Evolutionary conservation across 2,113 vertebrate genomes (phyloP).

Genomic region (Silurus asotus): DNA sequence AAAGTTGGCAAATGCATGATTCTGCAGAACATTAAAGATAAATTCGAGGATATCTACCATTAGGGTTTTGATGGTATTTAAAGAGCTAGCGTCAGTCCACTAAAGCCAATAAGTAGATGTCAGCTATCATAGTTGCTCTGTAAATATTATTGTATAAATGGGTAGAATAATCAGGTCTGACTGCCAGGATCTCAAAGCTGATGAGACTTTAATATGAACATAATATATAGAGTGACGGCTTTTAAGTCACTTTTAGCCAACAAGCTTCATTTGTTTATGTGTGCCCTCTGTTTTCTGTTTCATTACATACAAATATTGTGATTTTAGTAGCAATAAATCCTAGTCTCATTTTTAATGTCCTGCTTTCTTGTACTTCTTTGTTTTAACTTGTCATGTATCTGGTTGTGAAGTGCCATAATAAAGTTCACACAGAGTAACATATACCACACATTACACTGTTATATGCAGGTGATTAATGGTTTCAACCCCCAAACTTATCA

Average conservation of each 20-base stretch:
- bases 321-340: background rate
- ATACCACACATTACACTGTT: background rate
- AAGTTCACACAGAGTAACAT: background rate
- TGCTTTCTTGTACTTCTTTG: background rate
- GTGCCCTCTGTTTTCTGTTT: background rate
- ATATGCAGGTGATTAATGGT: background rate
- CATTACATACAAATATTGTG: background rate
- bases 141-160: background rate
- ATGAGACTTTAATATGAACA: background rate
- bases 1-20: constrained; percentile 53
- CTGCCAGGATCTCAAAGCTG: background rate
- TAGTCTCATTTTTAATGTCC: background rate
- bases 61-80: constrained; percentile 5
- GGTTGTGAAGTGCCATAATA: background rate
- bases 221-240: background rate
- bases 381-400: background rate
- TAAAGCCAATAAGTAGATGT: constrained; percentile 1
- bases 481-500: background rate
- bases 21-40: constrained; percentile 51
- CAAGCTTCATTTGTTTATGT: background rate
- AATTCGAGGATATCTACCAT: background rate
- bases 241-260: background rate
- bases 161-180: background rate
- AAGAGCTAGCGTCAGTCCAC: background rate
- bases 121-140: background rate